Conservation (phyloP, 2,888 invertebrate species). For the Tortrix viridana region DNA sequence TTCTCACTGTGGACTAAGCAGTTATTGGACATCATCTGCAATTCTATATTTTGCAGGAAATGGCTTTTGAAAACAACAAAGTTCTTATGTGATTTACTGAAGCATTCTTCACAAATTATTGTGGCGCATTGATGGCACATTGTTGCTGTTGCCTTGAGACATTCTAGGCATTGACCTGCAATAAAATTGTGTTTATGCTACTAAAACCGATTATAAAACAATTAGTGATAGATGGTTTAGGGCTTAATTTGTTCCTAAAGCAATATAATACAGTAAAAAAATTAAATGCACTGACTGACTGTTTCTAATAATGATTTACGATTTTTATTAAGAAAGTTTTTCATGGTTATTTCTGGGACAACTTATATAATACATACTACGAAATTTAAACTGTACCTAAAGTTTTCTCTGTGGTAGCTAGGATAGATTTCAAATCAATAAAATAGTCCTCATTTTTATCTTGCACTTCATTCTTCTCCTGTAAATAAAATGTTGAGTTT, state of each 20-base stretch:
- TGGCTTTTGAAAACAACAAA: constrained; percentile 34
- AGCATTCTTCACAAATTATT: constrained; percentile 25
- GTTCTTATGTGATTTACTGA: constrained; percentile 24
- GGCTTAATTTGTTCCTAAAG: too few species aligned
- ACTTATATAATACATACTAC: background rate
- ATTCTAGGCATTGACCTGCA: constrained; percentile 29
- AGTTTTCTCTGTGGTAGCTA: constrained; percentile 14
- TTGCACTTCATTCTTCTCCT: constrained; percentile 16
- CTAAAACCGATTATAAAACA: background rate
- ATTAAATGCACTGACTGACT: too few species aligned
- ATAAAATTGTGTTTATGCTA: background rate
- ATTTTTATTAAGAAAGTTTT: too few species aligned
- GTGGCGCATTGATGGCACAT: constrained; percentile 36
- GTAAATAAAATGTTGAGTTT: background rate
- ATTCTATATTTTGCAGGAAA: constrained; percentile 22
- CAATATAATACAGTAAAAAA: too few species aligned
- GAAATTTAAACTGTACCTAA: constrained; percentile 2
- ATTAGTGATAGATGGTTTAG: too few species aligned
- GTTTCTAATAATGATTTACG: too few species aligned
- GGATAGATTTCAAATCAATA: constrained; percentile 29
- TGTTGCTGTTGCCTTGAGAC: constrained; percentile 15
- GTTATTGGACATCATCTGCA: constrained; percentile 9
- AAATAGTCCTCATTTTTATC: constrained; percentile 13
- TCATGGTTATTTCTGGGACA: background rate
- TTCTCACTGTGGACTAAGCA: constrained; percentile 24